Base-by-base conservation (phyloP, 1,140 invertebrate species). In the Pseudobourletiella spinata region DNA sequence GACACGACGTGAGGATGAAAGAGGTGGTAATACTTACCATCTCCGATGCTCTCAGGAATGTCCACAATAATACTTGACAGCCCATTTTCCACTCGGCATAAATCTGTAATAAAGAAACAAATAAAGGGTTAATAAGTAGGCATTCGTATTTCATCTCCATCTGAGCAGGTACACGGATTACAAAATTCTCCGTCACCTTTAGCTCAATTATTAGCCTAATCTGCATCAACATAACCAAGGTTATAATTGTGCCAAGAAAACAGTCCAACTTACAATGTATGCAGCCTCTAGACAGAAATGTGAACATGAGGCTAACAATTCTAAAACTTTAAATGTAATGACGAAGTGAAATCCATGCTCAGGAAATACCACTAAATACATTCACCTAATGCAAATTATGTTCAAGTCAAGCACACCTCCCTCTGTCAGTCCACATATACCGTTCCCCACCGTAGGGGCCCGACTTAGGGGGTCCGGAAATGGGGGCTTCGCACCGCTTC, bases 51-150 rank as follows among this genome's bases (percentile, higher is more conserved):
- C 74, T 93, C 89, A 75, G 89, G 86, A 61, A 92, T 91, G 72
- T 93, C 89, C 54, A 93, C 76, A 66, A 93, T 91, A 48, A 91
- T 89, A 71, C 88, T 91, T 0, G 87, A 87, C 70, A 89, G 85
- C 14, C 87, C 86, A 29, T 83, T 87, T 76, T 89, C 86, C 63
- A 89, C 85, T 72, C 90, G 86, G 72, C 87, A 90, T 68, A 87
- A 76, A 70, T 85, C 86, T 71, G 46, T 26, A 67, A 70, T 59
- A 54, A 62, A 26, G 59, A 30, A n/a, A n/a, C n/a, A 25, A 50
- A 57, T 25, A 39, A 54, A 63, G 4, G 25, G 15, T 14, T 55
- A 24, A 42, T 11, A 18, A n/a, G 6, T 6, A 48, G 6, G 6
- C 24, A 18, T 48, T 15, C 46, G n/a, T n/a, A n/a, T n/a, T n/a